Evolutionary conservation across 2,797 vertebrate species (phyloP), one percentile per base, ranked within the genome.

Genomic region (Danio jaintianensis): DNA sequence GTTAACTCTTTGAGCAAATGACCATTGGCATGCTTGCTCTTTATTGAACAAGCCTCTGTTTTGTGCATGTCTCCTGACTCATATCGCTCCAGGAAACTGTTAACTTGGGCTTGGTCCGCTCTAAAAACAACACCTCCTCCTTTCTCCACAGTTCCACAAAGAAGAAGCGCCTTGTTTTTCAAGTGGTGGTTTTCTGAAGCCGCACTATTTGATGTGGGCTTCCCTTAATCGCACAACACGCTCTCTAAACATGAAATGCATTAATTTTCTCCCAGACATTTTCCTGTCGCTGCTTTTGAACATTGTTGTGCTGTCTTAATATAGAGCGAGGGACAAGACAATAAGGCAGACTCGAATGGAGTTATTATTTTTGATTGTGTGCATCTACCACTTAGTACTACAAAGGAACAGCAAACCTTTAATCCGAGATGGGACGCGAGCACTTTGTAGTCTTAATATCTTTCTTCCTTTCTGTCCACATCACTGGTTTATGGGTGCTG

Each of bases 191-290:
- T 93, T 93, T 90, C 85, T 84, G 53, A 89, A 90, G 85, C 92
- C 91, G 70, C 90, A 89, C 67, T 79, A 86, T 93, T 93, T 94
- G 91, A 94, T 94, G 93, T 94, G 93, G 92, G 85, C 82, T 89
- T 76, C 87, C 84, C 91, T 92, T 92, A 93, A 94, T 93, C 93
- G 92, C 92, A 91, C 91, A 91, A 93, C 93, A 94, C 90, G 90
- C 91, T 93, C 90, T 91, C 88, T 89, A 89, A 93, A 93, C 92
- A 93, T 90, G 89, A 92, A 90, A 85, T 88, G 89, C 90, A 92
- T 93, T 90, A 87, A 90, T 93, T 89, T 91, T 88, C 55, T 71
- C 84, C 89, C 89, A 79, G 82, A 88, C 77, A 74, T 76, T 74
- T 67, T 71, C 47, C 59, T 81, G 84, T 84, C 36, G 78, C 87